Evolutionary conservation across 2,113 vertebrate genomes (phyloP), one percentile per base, ranked within the genome.

Genomic region (Nycticryphes semicollaris): DNA sequence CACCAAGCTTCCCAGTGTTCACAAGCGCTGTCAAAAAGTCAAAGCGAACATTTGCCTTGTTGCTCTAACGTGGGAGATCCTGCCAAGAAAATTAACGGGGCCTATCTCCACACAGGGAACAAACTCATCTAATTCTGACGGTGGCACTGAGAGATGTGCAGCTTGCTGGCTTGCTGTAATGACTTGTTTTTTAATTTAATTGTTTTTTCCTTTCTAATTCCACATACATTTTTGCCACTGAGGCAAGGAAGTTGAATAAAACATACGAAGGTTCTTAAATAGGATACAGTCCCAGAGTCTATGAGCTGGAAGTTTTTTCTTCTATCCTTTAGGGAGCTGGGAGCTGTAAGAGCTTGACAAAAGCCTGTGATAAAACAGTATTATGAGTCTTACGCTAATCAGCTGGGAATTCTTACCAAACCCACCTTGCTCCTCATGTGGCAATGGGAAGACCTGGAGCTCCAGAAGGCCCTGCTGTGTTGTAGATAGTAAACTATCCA

Each of bases 81-180:
- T 96, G 94, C 95, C 90, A 95, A 91, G 86, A 81, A 90, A 96
- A 97, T 96, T 93, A 93, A 91, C 68, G 0, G 72, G 83, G 75
- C 93, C 79, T 78, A 24, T 91, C 93, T 93, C 48, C 83, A 90
- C 83, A 27, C 79, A 48, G 80, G 25, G 77, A 94, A 63, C 53
- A 81, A 95, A 63, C 74, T 91, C 80, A 87, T 93, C 90, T 94
- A 15, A 19, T 84, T 48, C 89, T 84, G 89, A 48, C 66, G 59
- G 45, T 43, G 84, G 48, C 28, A 72, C 70, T 48, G 77, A 82
- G 78, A 73, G 53, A 68, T 2, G 4, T 63, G 69, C 68, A 75
- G 64, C 77, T 89, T 73, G 16, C 82, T 80, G 43, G 12, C 22
- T 87, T 69, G 45, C 57, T 9, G 48, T 87, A 93, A 95, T 84